Evolutionary conservation across 2,888 invertebrate genomes (phyloP).

Genomic region (Galerucella pusilla): DNA sequence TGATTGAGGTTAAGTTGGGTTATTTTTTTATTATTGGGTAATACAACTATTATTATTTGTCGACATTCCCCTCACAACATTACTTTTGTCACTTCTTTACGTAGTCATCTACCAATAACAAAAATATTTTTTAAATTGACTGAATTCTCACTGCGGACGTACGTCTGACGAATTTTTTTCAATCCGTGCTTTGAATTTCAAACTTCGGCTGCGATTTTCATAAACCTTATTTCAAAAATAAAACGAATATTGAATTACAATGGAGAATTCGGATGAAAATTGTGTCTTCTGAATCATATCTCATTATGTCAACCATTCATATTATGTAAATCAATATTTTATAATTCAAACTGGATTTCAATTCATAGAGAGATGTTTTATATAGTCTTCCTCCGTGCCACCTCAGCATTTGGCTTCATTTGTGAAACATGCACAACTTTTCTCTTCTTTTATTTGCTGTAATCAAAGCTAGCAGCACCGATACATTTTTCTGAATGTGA

Average conservation of each 20-base stretch:
- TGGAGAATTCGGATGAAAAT: conserved; percentile 12
- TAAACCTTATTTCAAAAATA: conserved; percentile 19
- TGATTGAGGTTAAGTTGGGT: no score
- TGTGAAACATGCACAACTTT: background rate
- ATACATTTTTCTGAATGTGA: background rate
- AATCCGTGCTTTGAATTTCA: background rate
- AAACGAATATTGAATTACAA: conserved; percentile 26
- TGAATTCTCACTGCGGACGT: no score
- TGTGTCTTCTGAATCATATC: conserved; percentile 24
- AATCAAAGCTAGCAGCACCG: background rate
- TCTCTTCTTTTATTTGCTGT: background rate
- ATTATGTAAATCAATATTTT: conserved; percentile 29
- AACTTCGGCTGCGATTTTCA: conserved; percentile 14
- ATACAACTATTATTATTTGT: no score
- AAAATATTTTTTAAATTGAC: background rate
- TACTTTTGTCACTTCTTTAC: background rate
- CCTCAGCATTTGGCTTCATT: background rate
- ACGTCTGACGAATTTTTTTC: background rate
- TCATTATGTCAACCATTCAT: conserved; percentile 21
- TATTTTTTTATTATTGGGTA: no score
- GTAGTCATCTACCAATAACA: background rate
- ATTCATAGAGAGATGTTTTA: conserved; percentile 3
- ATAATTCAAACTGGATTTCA: conserved; percentile 16
- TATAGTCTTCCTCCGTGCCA: background rate
- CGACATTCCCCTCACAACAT: no score